A percentile compares a stretch with the other conserved stretches of the same genome.
phyloP scores from a whole-genome alignment of 2,888 invertebrate genomes.

The Pseudococcus viburni region DNA sequence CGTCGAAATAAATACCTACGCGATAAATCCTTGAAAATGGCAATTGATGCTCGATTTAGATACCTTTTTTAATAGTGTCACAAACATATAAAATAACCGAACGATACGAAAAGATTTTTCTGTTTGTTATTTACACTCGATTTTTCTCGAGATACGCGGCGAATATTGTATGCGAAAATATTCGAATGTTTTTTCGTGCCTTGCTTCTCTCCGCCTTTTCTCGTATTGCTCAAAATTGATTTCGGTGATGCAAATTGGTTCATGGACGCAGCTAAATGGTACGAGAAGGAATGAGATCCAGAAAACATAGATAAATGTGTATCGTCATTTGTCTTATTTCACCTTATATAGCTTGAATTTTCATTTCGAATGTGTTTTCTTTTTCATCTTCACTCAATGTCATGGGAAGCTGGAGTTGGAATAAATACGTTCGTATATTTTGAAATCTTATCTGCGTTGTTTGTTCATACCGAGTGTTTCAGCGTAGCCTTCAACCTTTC shows the following conservation, averaged over 20 bases:
- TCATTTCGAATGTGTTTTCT: not conserved
- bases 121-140: not conserved
- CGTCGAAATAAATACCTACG: constrained; percentile 3
- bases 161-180: not conserved
- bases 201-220: not conserved
- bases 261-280: not conserved
- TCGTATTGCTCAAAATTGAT: not conserved
- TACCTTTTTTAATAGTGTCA: not conserved
- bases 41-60: not conserved
- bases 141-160: not conserved
- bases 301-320: not conserved
- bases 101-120: not conserved
- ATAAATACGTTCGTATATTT: not conserved
- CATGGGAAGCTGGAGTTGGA: not conserved
- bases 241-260: not conserved
- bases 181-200: not conserved
- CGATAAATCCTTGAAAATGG: constrained; percentile 5
- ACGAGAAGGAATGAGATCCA: not conserved
- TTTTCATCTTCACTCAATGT: not conserved
- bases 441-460: not conserved
- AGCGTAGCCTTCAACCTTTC: not conserved
- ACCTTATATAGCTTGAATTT: not conserved
- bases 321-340: not conserved
- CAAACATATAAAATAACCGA: not conserved
- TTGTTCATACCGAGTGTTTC: not conserved